phyloP scores from a whole-genome alignment of 2,797 vertebrate genomes.

The Vultur gryphus region DNA sequence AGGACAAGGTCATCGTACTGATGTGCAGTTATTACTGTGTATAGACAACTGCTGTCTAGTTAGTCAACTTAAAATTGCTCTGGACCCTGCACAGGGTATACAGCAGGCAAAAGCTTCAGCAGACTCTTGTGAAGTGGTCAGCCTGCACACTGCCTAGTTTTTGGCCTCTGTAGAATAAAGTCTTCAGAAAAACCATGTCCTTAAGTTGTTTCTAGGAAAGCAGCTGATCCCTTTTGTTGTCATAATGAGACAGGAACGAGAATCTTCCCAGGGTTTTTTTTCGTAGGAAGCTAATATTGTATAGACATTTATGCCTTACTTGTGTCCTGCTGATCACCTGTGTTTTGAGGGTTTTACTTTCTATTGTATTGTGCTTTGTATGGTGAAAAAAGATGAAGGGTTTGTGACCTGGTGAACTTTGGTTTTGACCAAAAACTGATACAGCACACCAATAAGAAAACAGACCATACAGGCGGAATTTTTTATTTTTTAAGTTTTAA shows the following conservation, averaged over 20 bases:
- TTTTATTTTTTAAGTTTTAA: background rate
- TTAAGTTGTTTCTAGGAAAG: background rate
- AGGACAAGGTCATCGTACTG: background rate
- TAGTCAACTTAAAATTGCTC: background rate
- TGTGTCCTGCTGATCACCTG: background rate
- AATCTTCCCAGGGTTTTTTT: background rate
- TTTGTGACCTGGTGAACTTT: background rate
- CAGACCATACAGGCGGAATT: background rate
- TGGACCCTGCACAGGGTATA: background rate
- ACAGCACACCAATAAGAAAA: background rate
- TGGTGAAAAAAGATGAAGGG: accelerated
- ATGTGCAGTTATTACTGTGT: background rate
- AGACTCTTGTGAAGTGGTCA: background rate
- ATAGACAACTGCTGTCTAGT: background rate
- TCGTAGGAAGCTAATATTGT: background rate
- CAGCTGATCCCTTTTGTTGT: background rate
- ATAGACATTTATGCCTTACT: background rate
- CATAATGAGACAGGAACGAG: background rate
- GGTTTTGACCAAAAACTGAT: background rate
- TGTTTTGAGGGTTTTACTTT: background rate
- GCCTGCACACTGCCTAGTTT: background rate
- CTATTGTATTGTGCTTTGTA: background rate
- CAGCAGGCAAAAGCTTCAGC: background rate
- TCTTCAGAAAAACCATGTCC: background rate
- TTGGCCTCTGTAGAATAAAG: background rate